Base-by-base conservation (phyloP, 2,888 invertebrate genomes). In the Acanthacorydalis orientalis region DNA sequence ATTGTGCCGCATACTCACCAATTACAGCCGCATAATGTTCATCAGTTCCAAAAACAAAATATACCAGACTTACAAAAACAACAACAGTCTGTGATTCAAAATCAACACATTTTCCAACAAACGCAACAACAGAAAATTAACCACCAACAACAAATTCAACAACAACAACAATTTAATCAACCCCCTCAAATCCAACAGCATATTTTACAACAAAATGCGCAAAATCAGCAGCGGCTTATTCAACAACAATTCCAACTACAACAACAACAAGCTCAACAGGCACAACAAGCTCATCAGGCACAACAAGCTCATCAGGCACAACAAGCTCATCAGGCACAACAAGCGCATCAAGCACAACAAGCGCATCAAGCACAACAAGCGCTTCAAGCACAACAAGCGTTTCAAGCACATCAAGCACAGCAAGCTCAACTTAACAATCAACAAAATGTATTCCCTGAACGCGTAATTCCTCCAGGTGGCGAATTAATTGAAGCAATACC, bases 401-500 rank as follows among this genome's bases (percentile, higher is more conserved):
- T 51, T 31, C 49, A 53, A 46, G 68, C 6, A 14, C 68, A 72
- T 4, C 69, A 69, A 50, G 67, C 68, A 32, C 60, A 57, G 48
- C 23, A 23, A 23, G 2, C 23, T 23, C 63, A 63, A 52, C 62
- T 62, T 48, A 65, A 64, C 34, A 63, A 68, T 48, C 68, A 70
- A 53, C 67, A 68, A 53, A 70, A 72, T 59, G 64, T 68, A 51
- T 58, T 70, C 46, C 64, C 65, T 7, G 53, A 57, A 41, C 68
- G 70, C 31, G 64, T 76, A 50, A 65, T 75, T 16, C 77, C 77
- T 35, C 71, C 80, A 1, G 80, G 77, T 35, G 83, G 84, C 1
- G 83, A 87, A 64, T 68, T 87, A 38, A 74, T 85, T 15, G 78
- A 80, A 48, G 78, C 87, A 14, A 76, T 87, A 49, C 79, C 87